Base-by-base conservation (phyloP, 1,140 invertebrate genomes). In the Belonocnema kinseyi region DNA sequence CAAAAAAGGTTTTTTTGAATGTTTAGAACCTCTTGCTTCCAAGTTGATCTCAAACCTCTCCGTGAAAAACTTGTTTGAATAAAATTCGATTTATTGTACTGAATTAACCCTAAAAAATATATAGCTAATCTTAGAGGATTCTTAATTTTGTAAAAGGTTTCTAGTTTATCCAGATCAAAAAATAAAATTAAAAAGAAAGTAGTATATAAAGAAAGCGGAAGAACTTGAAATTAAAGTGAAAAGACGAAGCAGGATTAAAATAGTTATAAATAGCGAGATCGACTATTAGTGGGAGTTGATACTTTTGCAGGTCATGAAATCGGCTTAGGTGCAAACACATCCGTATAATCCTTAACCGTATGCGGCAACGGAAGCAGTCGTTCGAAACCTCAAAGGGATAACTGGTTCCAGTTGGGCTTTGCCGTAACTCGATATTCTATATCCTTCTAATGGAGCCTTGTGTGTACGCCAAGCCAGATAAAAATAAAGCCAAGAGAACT, bases 381-480 rank as follows among this genome's bases (percentile, higher is more conserved):
- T 14, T 66, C n/a, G 61, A 66, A 66, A 66, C 13, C 61, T 66
- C 61, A 66, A 66, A 66, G 26, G 26, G 61, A 66, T 33, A 5
- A 33, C 26, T 66, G 61, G 61, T 66, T 66, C 61, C 61, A 66
- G 61, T 66, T 66, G 61, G 21, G 61, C 61, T 66, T 66, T 66
- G n/a, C 26, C 26, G 61, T 66, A 66, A 66, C 61, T 66, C 61
- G 61, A 66, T 66, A 66, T 66, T 66, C 61, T 66, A 66, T 66
- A 66, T 66, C 61, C 61, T 46, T 33, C 61, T 66, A 66, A 66
- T 66, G 61, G 61, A 66, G 61, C 61, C 26, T 66, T 7, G 21
- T 40, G 61, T 66, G 61, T 66, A 66, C 26, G 61, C 21, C 40
- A 66, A 16, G 61, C 14, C 8, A 66, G 61, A 66, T 66, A 66